Evolutionary conservation across 2,888 invertebrate species (phyloP).

Genomic region (Sipha maydis): DNA sequence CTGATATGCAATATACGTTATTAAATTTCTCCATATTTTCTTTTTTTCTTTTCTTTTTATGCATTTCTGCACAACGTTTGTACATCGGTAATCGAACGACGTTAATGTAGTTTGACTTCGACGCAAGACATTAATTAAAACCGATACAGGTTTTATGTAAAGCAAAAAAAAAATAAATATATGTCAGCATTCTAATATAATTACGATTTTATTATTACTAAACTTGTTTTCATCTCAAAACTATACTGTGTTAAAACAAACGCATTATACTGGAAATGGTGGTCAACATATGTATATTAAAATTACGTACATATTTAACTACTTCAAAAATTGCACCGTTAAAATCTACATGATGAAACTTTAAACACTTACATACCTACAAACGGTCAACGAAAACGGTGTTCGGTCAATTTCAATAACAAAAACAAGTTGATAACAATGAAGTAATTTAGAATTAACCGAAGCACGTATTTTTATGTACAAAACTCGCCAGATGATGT

Average conservation of each 20-base stretch:
- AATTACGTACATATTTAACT: background rate
- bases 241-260: background rate
- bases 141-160: background rate
- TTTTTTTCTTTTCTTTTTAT: background rate
- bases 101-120: background rate
- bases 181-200: background rate
- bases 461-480: slow-evolving; percentile 16
- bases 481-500: background rate
- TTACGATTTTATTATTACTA: background rate
- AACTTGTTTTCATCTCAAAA: background rate
- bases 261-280: background rate
- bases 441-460: background rate
- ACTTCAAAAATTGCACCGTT: background rate
- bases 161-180: background rate
- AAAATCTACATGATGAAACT: background rate
- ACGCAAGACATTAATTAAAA: background rate
- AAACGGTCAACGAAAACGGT: background rate
- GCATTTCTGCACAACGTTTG: background rate
- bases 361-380: background rate
- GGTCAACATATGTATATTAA: background rate
- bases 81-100: background rate
- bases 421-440: slow-evolving; percentile 8
- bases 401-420: background rate
- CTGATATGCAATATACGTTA: background rate
- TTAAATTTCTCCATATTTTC: background rate